A percentile compares a stretch with the other conserved stretches of the same genome.
Conservation (phyloP, 2,797 vertebrate species). For the Xiphophorus birchmanni region DNA sequence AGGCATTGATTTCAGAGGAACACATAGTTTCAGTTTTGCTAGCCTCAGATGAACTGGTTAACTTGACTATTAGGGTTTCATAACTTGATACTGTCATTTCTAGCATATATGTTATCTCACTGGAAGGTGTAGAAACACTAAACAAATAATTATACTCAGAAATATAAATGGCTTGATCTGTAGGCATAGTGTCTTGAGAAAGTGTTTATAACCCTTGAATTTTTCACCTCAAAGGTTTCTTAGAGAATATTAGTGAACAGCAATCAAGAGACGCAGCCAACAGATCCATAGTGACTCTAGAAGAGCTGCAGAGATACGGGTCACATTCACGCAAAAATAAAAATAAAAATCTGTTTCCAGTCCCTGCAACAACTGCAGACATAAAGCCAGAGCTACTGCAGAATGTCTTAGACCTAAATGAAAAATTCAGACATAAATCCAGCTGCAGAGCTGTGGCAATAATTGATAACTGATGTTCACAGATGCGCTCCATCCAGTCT, state of each 20-base stretch:
- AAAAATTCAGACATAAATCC: neutral
- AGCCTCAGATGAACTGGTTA: neutral
- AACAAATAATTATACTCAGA: neutral
- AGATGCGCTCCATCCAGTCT: neutral
- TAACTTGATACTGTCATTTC: neutral
- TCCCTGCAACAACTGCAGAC: neutral
- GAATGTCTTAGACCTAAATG: neutral
- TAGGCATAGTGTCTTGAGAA: neutral
- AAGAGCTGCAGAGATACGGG: neutral
- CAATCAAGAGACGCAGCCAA: neutral
- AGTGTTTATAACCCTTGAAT: neutral
- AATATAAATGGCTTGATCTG: neutral
- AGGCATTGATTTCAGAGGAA: neutral
- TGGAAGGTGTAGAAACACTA: neutral
- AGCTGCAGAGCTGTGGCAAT: neutral
- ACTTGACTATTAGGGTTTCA: neutral
- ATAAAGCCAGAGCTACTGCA: neutral
- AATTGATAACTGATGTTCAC: neutral
- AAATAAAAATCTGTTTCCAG: neutral
- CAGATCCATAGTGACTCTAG: neutral
- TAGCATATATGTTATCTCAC: neutral
- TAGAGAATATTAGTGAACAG: neutral
- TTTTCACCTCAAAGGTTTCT: neutral
- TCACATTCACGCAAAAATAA: no score
- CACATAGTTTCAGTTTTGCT: neutral